Evolutionary conservation across 1,140 invertebrate genomes (phyloP), one percentile per base, ranked within the genome.

Genomic region (Eulimnadia texana): DNA sequence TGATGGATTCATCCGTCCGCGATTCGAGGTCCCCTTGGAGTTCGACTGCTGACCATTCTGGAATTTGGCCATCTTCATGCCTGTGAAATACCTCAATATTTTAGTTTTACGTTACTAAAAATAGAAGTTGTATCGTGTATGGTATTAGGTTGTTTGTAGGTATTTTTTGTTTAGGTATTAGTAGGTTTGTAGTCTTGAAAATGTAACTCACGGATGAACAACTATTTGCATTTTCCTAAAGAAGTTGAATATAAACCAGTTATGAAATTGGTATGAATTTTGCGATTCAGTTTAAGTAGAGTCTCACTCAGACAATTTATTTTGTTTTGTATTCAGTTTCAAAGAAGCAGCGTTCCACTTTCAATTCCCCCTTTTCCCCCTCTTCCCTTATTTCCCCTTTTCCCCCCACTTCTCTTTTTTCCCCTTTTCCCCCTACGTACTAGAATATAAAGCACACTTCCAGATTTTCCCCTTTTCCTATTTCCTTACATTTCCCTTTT

Each of bases 1-100:
- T 22, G 23, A 61, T 19, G 20, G 60, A 23, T 19, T 61, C 60
- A 1, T 61, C 60, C 11, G 50, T 28, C 9, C 50, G 24, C 2
- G 60, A 28, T 20, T 61, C 51, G 1, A 61, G 22, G 27, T 61
- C 60, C 19, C 60, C 60, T 54, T 61, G 60, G 24, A 61, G 33
- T 23, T 61, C 60, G 24, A 61, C 53, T 24, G 53, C 25, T 13
- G 28, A 24, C 49, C 50, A 61, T 28, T 61, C 60, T n/a, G 10
- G 1, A 27, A 57, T 57, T 3, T 57, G 11, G 2, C 55, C 55
- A 42, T 42, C 33, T 42, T 42, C 16, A 16, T 42, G 33, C 33
- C 33, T 42, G 33, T 6, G 6, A 42, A 6, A 42, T 42, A 16
- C 33, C 33, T 6, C 6, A 42, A 6, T 42, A 9, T 42, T 42